Percentiles rank a stretch among this genome's conserved stretches.
These are phyloP conservation scores for Heliconius melpomene DNA, from an alignment of 1,140 invertebrate species.

Conservation along the genomic window DNA sequence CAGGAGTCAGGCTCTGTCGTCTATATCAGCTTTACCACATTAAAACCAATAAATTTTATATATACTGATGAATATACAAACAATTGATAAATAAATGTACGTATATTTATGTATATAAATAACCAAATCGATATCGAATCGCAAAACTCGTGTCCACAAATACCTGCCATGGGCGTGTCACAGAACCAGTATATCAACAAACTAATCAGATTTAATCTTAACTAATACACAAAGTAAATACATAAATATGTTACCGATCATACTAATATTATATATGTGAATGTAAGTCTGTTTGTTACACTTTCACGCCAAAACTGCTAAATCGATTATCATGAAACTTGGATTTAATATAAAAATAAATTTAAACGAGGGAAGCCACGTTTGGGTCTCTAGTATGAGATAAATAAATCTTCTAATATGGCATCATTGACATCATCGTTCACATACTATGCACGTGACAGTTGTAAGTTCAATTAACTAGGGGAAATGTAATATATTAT, in stretches of 20 bases:
- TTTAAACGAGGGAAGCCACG: no score
- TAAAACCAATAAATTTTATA: no score
- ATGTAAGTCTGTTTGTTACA: no score
- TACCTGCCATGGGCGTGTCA: neutral
- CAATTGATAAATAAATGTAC: no score
- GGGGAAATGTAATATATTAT: neutral
- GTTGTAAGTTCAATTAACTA: neutral
- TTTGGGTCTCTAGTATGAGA: no score
- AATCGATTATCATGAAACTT: no score
- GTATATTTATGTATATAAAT: neutral
- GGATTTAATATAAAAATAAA: no score
- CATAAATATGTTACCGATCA: no score
- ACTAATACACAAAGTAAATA: neutral
- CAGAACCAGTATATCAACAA: neutral
- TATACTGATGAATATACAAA: no score
- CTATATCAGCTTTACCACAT: no score
- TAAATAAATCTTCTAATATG: neutral
- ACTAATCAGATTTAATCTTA: neutral
- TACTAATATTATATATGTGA: neutral
- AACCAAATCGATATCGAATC: neutral
- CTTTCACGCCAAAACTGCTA: no score
- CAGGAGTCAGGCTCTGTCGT: no score
- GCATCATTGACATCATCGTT: neutral
- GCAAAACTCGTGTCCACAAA: neutral
- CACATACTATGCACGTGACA: neutral